These are phyloP conservation scores for Scaptomyza montana DNA, from an alignment of 1,140 invertebrate genomes.

Conservation along the genomic window DNA sequence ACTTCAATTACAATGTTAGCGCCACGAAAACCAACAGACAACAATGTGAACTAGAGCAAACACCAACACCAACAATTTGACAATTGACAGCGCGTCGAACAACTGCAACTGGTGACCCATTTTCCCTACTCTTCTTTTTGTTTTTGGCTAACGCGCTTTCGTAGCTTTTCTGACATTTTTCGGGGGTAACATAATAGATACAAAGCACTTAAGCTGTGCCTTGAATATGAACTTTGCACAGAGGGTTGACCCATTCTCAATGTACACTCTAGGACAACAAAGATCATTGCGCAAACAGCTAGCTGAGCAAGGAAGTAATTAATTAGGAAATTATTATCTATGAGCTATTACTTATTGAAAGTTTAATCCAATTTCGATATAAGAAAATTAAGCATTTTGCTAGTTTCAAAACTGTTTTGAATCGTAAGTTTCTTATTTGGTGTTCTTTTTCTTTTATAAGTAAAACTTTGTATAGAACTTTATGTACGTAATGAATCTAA, in stretches of 20 bases:
- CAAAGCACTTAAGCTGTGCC: not conserved
- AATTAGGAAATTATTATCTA: too few relatives aligned
- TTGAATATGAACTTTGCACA: conserved; percentile 1
- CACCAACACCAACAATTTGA: conserved; percentile 20
- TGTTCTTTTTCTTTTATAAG: too few relatives aligned
- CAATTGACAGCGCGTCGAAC: conserved; percentile 22
- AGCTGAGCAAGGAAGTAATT: too few relatives aligned
- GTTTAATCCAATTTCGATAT: too few relatives aligned
- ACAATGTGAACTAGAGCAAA: conserved; percentile 2
- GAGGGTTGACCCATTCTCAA: not conserved
- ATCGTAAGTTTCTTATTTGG: not conserved
- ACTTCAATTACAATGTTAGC: conserved; percentile 70
- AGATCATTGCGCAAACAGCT: not conserved
- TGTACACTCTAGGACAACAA: not conserved
- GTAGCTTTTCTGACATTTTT: not conserved
- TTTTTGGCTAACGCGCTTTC: conserved; percentile 5
- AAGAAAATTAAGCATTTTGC: too few relatives aligned
- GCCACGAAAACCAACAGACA: conserved; percentile 41
- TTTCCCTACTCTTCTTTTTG: conserved; percentile 26
- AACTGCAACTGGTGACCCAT: conserved; percentile 73
- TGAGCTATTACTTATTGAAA: too few relatives aligned
- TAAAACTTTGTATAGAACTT: not conserved
- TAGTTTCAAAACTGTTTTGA: not conserved
- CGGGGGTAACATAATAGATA: not conserved
- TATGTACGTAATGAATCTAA: conserved; percentile 31